Conservation (phyloP, 1,140 invertebrate species). For the Scylla paramamosain region DNA sequence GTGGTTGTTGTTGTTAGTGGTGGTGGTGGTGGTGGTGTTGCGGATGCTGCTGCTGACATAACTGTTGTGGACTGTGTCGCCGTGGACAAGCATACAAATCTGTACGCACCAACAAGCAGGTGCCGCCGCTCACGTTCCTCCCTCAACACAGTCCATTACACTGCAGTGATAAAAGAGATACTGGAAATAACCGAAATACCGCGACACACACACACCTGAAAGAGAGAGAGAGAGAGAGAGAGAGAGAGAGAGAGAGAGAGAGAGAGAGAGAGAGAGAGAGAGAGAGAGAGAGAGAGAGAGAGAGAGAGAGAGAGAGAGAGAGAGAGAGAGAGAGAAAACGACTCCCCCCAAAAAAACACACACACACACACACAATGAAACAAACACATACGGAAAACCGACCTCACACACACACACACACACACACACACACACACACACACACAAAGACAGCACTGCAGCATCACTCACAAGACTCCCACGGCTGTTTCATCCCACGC, state of each 20-base stretch:
- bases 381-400: neutral
- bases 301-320: too few species aligned
- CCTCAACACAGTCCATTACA: too few species aligned
- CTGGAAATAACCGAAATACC: neutral
- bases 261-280: too few species aligned
- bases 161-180: too few species aligned
- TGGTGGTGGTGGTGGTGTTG: too few species aligned
- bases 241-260: slow-evolving; percentile 47
- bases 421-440: slow-evolving; percentile 39
- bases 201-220: neutral
- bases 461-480: neutral
- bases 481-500: neutral
- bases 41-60: neutral
- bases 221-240: slow-evolving; percentile 30
- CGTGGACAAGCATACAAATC: too few species aligned
- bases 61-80: too few species aligned
- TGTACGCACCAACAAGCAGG: too few species aligned
- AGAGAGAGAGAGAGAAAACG: neutral
- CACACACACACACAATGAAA: neutral
- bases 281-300: too few species aligned
- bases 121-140: too few species aligned
- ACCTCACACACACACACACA: neutral
- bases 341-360: too few species aligned
- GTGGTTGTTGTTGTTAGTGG: too few species aligned
- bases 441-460: neutral